Conservation (phyloP, 2,888 invertebrate species). For the Crematogaster levior region DNA sequence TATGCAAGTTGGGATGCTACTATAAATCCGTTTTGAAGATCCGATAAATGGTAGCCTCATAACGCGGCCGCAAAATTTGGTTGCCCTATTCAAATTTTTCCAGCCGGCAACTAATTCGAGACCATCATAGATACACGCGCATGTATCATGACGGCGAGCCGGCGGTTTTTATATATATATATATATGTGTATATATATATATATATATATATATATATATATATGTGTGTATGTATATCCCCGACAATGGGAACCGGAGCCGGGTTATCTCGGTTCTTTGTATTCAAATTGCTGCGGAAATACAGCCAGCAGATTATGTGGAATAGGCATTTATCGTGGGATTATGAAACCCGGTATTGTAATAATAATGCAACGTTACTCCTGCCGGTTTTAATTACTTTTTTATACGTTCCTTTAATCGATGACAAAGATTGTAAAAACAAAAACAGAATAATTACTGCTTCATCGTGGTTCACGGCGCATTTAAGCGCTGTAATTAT, state of each 20-base stretch:
- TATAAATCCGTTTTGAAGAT: slow-evolving; percentile 20
- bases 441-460: slow-evolving; percentile 35
- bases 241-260: slow-evolving; percentile 68
- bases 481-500: slow-evolving; percentile 30
- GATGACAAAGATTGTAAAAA: slow-evolving; percentile 47
- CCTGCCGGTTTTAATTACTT: slow-evolving; percentile 60
- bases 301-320: slow-evolving; percentile 67
- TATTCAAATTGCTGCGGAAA: slow-evolving; percentile 73
- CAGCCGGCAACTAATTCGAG: slow-evolving; percentile 54
- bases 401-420: slow-evolving; percentile 53
- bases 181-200: slow-evolving; percentile 45
- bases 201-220: too few species aligned
- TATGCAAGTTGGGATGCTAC: not conserved
- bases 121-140: slow-evolving; percentile 55
- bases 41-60: slow-evolving; percentile 19
- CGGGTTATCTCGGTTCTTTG: slow-evolving; percentile 74
- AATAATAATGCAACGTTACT: slow-evolving; percentile 67
- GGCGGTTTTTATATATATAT: too few species aligned
- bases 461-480: slow-evolving; percentile 27
- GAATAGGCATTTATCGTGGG: slow-evolving; percentile 72
- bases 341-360: slow-evolving; percentile 71
- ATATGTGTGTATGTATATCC: slow-evolving; percentile 45
- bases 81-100: slow-evolving; percentile 56
- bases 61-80: slow-evolving; percentile 43
- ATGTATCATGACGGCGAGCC: slow-evolving; percentile 54